Evolutionary conservation across 2,888 invertebrate genomes (phyloP).

Genomic region (Cheilosia grossa): DNA sequence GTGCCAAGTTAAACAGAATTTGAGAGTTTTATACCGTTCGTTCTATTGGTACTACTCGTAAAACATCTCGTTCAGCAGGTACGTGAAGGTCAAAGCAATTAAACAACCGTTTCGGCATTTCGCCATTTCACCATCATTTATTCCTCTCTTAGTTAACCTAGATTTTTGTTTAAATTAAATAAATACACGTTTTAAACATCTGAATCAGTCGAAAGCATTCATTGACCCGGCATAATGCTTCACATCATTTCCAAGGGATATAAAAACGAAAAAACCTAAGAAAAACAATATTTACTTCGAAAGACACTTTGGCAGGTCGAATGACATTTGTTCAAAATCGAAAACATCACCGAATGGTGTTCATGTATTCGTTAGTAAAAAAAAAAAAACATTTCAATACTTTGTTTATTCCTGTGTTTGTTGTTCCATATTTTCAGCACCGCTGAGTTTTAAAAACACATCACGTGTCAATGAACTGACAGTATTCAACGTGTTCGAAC

Average conservation of each 20-base stretch:
- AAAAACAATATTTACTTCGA: not conserved
- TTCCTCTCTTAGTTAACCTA: constrained; percentile 3
- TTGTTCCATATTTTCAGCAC: not conserved
- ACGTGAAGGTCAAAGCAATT: not conserved
- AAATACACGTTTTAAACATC: not conserved
- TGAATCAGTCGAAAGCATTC: constrained; percentile 4
- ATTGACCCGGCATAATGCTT: constrained; percentile 3
- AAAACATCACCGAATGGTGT: not conserved
- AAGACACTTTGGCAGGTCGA: constrained; percentile 10
- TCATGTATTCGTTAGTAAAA: not conserved
- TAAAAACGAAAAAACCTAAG: not conserved
- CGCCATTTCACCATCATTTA: not conserved
- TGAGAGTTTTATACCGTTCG: not conserved
- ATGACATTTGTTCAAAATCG: constrained; percentile 1
- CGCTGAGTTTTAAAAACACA: not conserved
- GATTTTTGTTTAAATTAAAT: not conserved
- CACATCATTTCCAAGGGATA: not conserved
- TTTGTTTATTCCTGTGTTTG: constrained; percentile 4
- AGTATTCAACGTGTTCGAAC: not conserved
- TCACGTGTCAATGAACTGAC: constrained; percentile 61
- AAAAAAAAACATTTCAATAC: not conserved
- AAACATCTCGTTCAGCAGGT: not conserved
- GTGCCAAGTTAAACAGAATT: constrained; percentile 4
- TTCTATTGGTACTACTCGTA: not conserved
- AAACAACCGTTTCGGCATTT: not conserved